Percentiles rank a stretch among this genome's conserved stretches.
Evolutionary conservation across 1,140 invertebrate genomes (phyloP).

Genomic region (Drosophila elegans): DNA sequence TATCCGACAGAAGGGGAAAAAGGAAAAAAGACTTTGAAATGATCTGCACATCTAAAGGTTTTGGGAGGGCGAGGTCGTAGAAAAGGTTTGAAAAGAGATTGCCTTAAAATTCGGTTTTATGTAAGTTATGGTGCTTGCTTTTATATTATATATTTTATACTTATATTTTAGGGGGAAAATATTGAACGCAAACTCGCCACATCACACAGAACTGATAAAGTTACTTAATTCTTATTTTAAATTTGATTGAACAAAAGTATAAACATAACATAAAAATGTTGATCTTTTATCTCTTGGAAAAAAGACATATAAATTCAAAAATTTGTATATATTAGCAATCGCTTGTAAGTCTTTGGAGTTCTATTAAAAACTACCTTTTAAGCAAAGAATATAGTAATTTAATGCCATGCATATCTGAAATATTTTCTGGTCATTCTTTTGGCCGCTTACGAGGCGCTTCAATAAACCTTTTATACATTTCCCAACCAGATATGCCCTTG

Average conservation of each 20-base stretch:
- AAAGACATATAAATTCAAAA: too few relatives aligned
- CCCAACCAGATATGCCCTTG: background rate
- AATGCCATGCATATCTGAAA: background rate
- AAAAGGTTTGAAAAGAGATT: background rate
- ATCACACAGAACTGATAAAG: background rate
- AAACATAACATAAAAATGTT: too few relatives aligned
- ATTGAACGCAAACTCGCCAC: background rate
- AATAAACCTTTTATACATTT: background rate
- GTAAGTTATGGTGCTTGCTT: background rate
- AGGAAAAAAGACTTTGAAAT: constrained; percentile 2
- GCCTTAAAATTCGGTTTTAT: background rate
- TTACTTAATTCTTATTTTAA: too few relatives aligned
- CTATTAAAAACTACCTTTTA: too few relatives aligned
- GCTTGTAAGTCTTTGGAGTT: too few relatives aligned
- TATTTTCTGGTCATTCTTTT: background rate
- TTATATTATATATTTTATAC: too few relatives aligned
- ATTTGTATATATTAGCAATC: too few relatives aligned
- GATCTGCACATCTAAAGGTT: constrained; percentile 2
- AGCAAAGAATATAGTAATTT: background rate
- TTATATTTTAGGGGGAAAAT: too few relatives aligned
- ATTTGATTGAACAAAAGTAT: background rate
- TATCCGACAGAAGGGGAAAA: background rate
- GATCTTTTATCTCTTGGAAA: too few relatives aligned
- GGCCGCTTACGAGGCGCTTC: background rate
- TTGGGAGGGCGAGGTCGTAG: background rate